Conservation (phyloP, 2,113 vertebrate genomes). For the Lontra canadensis region DNA sequence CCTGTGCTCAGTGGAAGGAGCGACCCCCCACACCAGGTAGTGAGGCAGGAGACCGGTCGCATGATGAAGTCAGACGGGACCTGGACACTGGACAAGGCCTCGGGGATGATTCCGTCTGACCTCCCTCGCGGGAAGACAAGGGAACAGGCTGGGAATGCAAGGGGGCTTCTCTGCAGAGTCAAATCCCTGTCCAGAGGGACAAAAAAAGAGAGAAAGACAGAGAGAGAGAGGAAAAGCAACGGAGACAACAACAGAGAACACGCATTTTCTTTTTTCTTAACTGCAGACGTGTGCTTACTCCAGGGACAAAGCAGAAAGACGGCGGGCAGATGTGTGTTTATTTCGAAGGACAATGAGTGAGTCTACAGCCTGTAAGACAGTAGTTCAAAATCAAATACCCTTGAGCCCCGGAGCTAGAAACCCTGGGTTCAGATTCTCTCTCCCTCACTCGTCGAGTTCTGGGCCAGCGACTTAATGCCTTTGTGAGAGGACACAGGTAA, state of each 20-base stretch:
- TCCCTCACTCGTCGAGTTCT: background rate
- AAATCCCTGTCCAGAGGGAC: background rate
- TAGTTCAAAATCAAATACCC: background rate
- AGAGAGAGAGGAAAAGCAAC: background rate
- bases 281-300: background rate
- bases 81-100: background rate
- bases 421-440: background rate
- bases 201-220: background rate
- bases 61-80: background rate
- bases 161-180: background rate
- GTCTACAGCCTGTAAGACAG: fast-evolving
- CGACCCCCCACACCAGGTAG: background rate
- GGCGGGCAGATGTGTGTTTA: too few relatives aligned
- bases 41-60: background rate
- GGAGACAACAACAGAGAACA: background rate
- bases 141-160: background rate
- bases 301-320: background rate
- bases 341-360: background rate
- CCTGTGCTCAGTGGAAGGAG: background rate
- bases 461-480: fast-evolving
- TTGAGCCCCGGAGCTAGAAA: too few relatives aligned
- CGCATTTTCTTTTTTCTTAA: background rate
- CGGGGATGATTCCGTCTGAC: background rate
- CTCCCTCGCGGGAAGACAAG: background rate
- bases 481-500: fast-evolving